Percentiles rank a stretch among this genome's conserved stretches.
These are phyloP conservation scores for Julus scandinavius DNA, from an alignment of 2,888 invertebrate genomes.

Conservation along the genomic window DNA sequence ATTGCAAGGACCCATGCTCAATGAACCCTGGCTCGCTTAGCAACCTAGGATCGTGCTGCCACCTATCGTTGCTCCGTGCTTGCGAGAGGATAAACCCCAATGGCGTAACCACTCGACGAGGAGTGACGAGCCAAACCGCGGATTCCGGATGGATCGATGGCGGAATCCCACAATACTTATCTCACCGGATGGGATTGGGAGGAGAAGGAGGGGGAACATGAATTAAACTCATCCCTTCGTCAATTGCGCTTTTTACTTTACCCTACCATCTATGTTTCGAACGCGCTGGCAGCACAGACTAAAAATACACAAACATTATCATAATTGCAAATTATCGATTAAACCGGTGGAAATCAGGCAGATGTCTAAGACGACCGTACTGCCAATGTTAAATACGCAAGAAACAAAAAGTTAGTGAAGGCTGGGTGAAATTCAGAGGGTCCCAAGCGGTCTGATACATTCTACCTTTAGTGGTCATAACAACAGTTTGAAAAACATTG, in stretches of 20 bases:
- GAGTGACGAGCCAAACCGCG: neutral
- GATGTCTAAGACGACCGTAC: neutral
- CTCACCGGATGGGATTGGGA: neutral
- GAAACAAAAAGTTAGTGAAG: neutral
- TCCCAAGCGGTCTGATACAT: too few relatives aligned
- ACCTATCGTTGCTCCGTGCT: neutral
- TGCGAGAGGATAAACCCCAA: neutral
- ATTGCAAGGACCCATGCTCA: too few relatives aligned
- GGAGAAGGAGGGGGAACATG: neutral
- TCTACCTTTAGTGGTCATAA: too few relatives aligned
- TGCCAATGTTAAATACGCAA: neutral
- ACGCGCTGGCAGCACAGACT: neutral
- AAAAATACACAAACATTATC: constrained; percentile 1
- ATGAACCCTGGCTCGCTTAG: neutral
- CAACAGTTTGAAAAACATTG: neutral
- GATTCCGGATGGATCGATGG: neutral
- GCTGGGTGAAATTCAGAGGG: too few relatives aligned
- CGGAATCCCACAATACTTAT: neutral
- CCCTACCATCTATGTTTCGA: neutral
- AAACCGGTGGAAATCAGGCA: neutral
- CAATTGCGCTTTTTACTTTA: neutral
- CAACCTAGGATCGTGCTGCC: neutral
- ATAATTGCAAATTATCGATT: constrained; percentile 33
- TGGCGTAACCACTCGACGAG: too few relatives aligned
- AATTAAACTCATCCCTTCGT: neutral